These are phyloP conservation scores for Oceanodroma leucorhoa DNA, from an alignment of 2,797 vertebrate species.

Conservation along the genomic window DNA sequence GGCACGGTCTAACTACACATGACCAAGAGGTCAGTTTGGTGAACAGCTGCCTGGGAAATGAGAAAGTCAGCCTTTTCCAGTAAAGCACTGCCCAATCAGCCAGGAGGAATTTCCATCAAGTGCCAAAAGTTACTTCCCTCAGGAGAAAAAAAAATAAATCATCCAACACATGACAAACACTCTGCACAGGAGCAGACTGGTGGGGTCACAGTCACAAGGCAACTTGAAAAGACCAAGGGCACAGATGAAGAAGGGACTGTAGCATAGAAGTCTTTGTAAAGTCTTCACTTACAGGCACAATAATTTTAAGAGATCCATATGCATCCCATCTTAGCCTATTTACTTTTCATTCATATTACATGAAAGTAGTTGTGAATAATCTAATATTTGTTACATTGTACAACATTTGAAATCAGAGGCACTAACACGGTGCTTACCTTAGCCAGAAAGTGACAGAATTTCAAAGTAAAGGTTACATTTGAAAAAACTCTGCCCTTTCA, in stretches of 20 bases:
- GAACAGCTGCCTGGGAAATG: background rate
- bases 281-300: background rate
- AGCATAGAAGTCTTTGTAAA: background rate
- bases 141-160: background rate
- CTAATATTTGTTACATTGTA: background rate
- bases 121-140: background rate
- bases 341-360: background rate
- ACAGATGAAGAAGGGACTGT: background rate
- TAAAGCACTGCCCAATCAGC: background rate
- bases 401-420: background rate
- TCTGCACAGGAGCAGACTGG: background rate
- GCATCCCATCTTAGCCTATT: background rate
- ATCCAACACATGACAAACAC: background rate
- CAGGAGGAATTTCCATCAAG: background rate
- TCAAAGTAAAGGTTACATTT: background rate
- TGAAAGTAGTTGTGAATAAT: background rate
- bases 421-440: background rate
- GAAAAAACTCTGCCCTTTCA: background rate
- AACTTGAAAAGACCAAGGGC: background rate
- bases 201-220: background rate
- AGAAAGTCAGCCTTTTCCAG: background rate
- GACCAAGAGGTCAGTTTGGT: background rate
- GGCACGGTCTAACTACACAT: background rate
- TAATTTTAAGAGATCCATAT: background rate
- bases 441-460: background rate